These are phyloP conservation scores for Nixonia krombeini DNA, from an alignment of 1,140 invertebrate genomes.

Conservation along the genomic window DNA sequence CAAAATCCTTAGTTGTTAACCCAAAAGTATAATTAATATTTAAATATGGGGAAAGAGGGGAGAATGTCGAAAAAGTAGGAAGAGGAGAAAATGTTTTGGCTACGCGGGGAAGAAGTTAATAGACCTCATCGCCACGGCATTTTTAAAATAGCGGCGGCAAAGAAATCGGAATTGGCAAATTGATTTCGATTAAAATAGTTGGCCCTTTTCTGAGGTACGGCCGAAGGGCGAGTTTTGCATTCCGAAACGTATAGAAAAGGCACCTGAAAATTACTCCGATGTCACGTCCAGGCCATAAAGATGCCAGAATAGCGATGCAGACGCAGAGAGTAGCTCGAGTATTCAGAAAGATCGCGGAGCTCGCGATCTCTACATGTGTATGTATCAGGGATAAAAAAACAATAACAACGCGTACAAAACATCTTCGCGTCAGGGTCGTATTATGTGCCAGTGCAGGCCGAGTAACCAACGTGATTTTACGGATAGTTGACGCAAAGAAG, in stretches of 20 bases:
- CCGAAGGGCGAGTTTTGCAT: slow-evolving; percentile 30
- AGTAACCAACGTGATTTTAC: slow-evolving; percentile 8
- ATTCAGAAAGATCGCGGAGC: slow-evolving; percentile 32
- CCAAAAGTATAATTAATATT: too few species aligned
- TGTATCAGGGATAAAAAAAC: slow-evolving; percentile 21
- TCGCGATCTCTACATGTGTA: slow-evolving; percentile 20
- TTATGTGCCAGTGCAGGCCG: slow-evolving; percentile 11
- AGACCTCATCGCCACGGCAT: too few species aligned
- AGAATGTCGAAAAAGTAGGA: too few species aligned
- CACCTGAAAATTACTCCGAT: slow-evolving; percentile 44
- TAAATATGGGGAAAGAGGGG: too few species aligned
- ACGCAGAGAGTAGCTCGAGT: slow-evolving; percentile 40
- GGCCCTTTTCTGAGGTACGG: slow-evolving; percentile 20
- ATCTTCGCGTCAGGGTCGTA: slow-evolving; percentile 9
- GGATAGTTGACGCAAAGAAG: too few species aligned
- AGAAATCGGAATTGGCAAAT: slow-evolving; percentile 22
- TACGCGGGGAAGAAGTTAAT: too few species aligned
- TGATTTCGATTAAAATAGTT: slow-evolving; percentile 46
- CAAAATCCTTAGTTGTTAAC: too few species aligned
- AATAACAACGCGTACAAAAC: slow-evolving; percentile 22
- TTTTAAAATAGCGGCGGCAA: slow-evolving; percentile 29
- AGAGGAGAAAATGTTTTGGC: too few species aligned
- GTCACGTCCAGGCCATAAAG: slow-evolving; percentile 44
- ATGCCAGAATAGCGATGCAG: slow-evolving; percentile 39
- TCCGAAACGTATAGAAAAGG: slow-evolving; percentile 46